Percentiles rank a stretch among this genome's conserved stretches.
phyloP scores from a whole-genome alignment of 2,888 invertebrate species.

The Xestia xanthographa region DNA sequence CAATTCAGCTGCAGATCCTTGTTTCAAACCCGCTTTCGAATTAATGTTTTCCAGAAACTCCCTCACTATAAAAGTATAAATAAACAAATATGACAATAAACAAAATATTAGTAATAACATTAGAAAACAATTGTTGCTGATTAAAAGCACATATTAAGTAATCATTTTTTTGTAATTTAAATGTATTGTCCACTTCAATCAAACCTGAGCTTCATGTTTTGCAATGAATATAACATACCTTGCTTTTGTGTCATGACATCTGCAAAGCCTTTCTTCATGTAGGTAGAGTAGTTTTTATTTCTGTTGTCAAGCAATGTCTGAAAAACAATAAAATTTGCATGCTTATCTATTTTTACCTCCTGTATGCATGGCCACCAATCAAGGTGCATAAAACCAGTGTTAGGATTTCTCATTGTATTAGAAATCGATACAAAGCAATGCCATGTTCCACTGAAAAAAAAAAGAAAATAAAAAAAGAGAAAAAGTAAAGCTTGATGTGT shows the following conservation, averaged over 20 bases:
- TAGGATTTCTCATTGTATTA: too few relatives aligned
- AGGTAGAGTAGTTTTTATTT: slow-evolving; percentile 93
- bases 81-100: slow-evolving; percentile 1
- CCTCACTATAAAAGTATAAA: slow-evolving; percentile 90
- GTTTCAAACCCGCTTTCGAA: slow-evolving; percentile 80
- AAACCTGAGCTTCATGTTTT: neutral
- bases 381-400: too few relatives aligned
- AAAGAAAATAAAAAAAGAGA: too few relatives aligned
- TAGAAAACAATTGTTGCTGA: neutral
- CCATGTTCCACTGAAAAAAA: too few relatives aligned
- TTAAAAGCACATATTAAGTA: too few relatives aligned
- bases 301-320: slow-evolving; percentile 93
- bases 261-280: slow-evolving; percentile 92
- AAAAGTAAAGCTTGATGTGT: too few relatives aligned
- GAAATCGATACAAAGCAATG: too few relatives aligned
- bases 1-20: slow-evolving; percentile 92
- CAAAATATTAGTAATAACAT: neutral
- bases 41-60: slow-evolving; percentile 92
- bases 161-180: neutral
- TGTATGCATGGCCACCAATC: neutral
- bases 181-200: neutral
- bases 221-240: slow-evolving; percentile 86
- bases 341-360: slow-evolving; percentile 36
- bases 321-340: slow-evolving; percentile 68
- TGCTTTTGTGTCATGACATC: slow-evolving; percentile 95